Evolutionary conservation across 30 jellyfish, hydroid and myxozoan genomes (phyloP), one percentile per base, ranked within the genome.

Genomic region (Sanderia malayensis): DNA sequence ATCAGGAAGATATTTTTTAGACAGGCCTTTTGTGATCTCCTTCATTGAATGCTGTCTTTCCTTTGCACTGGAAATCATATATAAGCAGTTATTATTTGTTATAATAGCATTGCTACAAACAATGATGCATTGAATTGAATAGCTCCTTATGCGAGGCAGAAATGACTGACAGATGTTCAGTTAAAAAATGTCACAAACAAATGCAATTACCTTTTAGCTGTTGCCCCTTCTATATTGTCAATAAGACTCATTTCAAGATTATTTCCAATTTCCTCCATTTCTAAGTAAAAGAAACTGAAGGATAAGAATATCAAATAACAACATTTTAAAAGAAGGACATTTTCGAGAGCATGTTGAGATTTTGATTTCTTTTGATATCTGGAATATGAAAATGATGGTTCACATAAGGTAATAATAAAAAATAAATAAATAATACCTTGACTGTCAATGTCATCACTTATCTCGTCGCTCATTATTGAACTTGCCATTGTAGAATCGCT

Each of bases 401-500:
- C n/a, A n/a, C 28, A 21, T 7, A 60, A 60, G 25, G 31, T 25
- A 58, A n/a, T 0, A 13, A 0, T 13, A 18, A 27, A 61, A 25
- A 65, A 29, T 19, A 32, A 41, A 9, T 4, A 6, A 30, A 23
- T 23, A 37, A 37, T 37, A 37, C 52, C 52, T 37, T 37, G 52
- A 37, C 52, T 37, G 52, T 37, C 52, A 37, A 37, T 6, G 13
- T 37, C 88, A 25, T 76, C 88, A 46, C 88, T 76, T 10, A 76
- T 18, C 0, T 76, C 52, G n/a, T n/a, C 73, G 4, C 80, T 83
- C 74, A 64, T 86, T 0, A 87, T 74, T 52, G 96, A 87, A 53
- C 94, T 80, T 20, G 96, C 96, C 52, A 66, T 65, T 37, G 87
- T 67, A 23, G 82, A 34, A 15, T 67, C 96, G 66, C 94, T 87